Evolutionary conservation across 1,140 invertebrate genomes (phyloP).

Genomic region (Conus ventricosus): DNA sequence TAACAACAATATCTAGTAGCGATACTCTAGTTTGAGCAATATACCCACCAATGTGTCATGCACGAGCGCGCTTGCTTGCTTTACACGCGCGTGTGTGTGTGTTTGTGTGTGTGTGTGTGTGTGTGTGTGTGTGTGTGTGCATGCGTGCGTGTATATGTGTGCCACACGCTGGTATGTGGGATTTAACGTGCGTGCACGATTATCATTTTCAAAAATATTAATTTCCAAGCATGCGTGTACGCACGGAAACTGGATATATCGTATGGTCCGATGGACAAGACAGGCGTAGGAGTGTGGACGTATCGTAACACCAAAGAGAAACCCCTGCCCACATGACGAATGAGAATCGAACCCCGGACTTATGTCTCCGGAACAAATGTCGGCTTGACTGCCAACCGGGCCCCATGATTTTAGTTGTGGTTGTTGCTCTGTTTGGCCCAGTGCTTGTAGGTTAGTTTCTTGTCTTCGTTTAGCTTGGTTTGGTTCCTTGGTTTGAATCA

Average conservation of each 20-base stretch:
- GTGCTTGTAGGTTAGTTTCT: no score
- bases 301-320: not conserved
- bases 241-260: no score
- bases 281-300: not conserved
- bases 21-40: not conserved
- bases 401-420: no score
- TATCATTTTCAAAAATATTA: no score
- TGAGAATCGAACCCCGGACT: no score
- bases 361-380: no score
- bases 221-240: no score
- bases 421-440: no score
- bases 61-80: not conserved
- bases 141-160: not conserved
- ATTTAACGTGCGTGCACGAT: not conserved
- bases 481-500: no score
- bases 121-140: not conserved
- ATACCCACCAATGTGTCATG: not conserved
- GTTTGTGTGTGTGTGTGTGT: not conserved
- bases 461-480: no score
- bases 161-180: not conserved
- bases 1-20: not conserved
- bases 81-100: not conserved
- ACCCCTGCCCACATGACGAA: no score
- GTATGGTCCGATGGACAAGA: not conserved
- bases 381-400: no score